Evolutionary conservation across 1,140 invertebrate species (phyloP), one percentile per base, ranked within the genome.

Genomic region (Cotesia chilonis): DNA sequence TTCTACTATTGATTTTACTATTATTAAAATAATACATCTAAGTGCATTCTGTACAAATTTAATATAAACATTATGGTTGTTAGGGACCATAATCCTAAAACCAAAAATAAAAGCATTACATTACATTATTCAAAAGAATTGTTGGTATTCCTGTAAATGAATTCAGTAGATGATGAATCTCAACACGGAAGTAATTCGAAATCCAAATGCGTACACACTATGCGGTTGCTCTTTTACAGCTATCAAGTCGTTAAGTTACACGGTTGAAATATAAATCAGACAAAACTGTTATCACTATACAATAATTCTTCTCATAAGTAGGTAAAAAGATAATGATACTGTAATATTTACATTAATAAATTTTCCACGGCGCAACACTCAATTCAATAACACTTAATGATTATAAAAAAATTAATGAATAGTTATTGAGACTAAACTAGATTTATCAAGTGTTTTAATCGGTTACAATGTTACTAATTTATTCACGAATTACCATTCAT

Each of bases 151-250:
- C 41, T 73, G 14, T 54, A 41, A 47, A 73, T 70, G 55, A 12
- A 68, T 63, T 38, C 52, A 67, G 20, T 54, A 63, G 67, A 73
- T 73, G 66, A 73, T 70, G n/a, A 51, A 74, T 74, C 64, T 71
- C 52, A 37, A 74, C 28, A 61, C 74, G 74, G 74, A 75, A 75
- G 68, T 70, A 59, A 68, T 73, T 73, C 51, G 37, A 70, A 75
- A 68, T 73, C 68, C 47, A 68, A 64, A 36, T 73, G 74, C 68
- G 70, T 75, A 36, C 12, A 7, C 28, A 57, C 20, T 12, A 36
- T 63, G 60, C 51, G 17, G 41, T 28, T 68, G 20, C 57, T 59
- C 57, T 52, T 68, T 28, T 68, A 68, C 38, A 68, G 66, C 66
- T 68, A 41, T 68, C 66, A 68, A 68, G 66, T 28, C 51, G 47